Base-by-base conservation (phyloP, 2,888 invertebrate species). In the Tetragonisca angustula region DNA sequence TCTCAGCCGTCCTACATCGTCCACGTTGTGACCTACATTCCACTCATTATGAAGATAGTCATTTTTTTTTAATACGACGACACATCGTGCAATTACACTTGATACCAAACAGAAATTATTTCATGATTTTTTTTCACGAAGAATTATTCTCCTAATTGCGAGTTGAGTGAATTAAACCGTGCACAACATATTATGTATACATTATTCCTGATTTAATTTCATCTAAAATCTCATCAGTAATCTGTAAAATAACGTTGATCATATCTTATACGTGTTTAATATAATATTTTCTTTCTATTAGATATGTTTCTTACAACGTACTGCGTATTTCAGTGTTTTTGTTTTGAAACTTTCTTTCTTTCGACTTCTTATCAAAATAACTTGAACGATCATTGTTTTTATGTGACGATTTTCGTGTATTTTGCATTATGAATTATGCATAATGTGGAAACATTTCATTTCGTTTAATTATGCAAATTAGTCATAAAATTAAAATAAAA, bases 41-140 rank as follows among this genome's bases (percentile, higher is more conserved):
- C 43, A 64, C 24, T 59, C 43, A 72, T 68, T 81, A 77, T 61
- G 54, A 72, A 54, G 67, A 54, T 65, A 32, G 68, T 17, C 54
- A 27, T 71, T 77, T 71, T 77, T 77, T 73, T 62, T 36, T 76
- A 81, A 72, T 43, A 27, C 19, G 52, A 32, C 67, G 71, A 61
- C 24, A 72, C 67, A 62, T 50, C 27, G 54, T 65, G 52, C 43
- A 54, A 49, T 61, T 69, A 67, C 24, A 27, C 49, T 54, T 56
- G 49, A 36, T 19, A 36, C 13, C 43, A 27, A n/a, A 36, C 9
- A 65, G 43, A 52, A 52, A 61, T 67, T 76, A 24, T 32, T 67
- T 21, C n/a, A 36, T 15, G 54, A 56, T 19, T 21, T 50, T 71
- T 71, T 49, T 70, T 4, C 19, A 27, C 5, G 13, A 11, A 24